Evolutionary conservation across 2,888 invertebrate species (phyloP), one percentile per base, ranked within the genome.

Genomic region (Gnatocerus cornutus): DNA sequence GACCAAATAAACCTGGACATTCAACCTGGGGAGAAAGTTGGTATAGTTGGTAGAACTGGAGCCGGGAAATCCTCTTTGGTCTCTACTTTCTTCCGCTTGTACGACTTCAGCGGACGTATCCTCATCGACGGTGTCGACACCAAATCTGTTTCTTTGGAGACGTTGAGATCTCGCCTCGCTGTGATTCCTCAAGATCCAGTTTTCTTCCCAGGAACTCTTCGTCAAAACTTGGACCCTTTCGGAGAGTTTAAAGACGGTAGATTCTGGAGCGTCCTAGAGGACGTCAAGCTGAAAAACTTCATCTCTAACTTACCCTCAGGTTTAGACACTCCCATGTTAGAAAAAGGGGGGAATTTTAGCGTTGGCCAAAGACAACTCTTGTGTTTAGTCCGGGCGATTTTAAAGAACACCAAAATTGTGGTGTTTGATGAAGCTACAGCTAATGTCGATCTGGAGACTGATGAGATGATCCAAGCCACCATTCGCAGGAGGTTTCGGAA

Each of bases 141-240:
- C 0, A 87, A 87, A 0, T 82, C 85, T 1, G 84, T 97, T 68
- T 93, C 93, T 0, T 85, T 94, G 21, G 0, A 91, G 76, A 89
- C 91, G 81, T 87, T 95, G 13, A 89, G 95, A 55, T 90, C 91
- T 16, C 91, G 90, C 79, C 88, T 95, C 72, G 93, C 94, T 3
- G 94, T 95, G 79, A 95, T 95, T 50, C 94, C 95, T 0, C 95
- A 95, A 83, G 94, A 94, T 79, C 94, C 95, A 0, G 93, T 94
- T 62, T 85, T 95, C 56, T 94, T 97, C 85, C 92, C 93, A 0
- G 96, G 95, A 43, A 92, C 94, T 1, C 88, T 97, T 86, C 87
- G 96, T 1, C 92, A 92, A 80, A 97, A 97, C 85, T 87, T 97
- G 68, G 97, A 97, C 86, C 97, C 96, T 0, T 96, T 96, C 83